A percentile compares a stretch with the other conserved stretches of the same genome.
phyloP scores from a whole-genome alignment of 2,797 vertebrate species.

The Pampus argenteus region DNA sequence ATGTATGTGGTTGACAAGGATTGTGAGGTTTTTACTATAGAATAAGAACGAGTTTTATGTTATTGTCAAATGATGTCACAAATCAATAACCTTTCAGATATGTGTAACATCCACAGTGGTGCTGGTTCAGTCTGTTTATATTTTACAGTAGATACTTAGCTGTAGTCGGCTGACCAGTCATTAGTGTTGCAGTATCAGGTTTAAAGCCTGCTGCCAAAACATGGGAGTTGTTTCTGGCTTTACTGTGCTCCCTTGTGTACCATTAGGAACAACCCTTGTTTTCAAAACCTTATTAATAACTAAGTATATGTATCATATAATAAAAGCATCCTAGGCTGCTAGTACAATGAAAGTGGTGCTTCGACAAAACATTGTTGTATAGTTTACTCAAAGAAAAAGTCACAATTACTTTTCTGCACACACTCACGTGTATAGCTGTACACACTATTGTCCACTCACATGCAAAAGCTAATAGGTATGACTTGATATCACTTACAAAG shows the following conservation, averaged over 20 bases:
- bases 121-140: slow-evolving; percentile 48
- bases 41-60: slow-evolving; percentile 55
- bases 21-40: slow-evolving; percentile 55
- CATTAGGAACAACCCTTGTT: slow-evolving; percentile 29
- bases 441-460: slow-evolving; percentile 44
- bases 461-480: slow-evolving; percentile 51
- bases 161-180: slow-evolving; percentile 45
- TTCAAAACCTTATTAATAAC: slow-evolving; percentile 8
- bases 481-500: slow-evolving; percentile 43
- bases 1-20: slow-evolving; percentile 33
- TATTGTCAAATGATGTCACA: slow-evolving; percentile 57
- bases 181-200: slow-evolving; percentile 50
- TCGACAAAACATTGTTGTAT: slow-evolving; percentile 45
- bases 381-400: slow-evolving; percentile 33
- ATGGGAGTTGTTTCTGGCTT: slow-evolving; percentile 38
- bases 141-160: slow-evolving; percentile 49
- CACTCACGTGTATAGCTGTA: slow-evolving; percentile 59
- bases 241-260: slow-evolving; percentile 27
- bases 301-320: slow-evolving; percentile 16
- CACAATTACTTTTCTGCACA: slow-evolving; percentile 28
- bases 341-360: slow-evolving; percentile 28
- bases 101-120: slow-evolving; percentile 40
- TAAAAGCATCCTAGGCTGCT: slow-evolving; percentile 19
- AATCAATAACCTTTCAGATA: slow-evolving; percentile 67
- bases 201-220: slow-evolving; percentile 53